Conservation (phyloP, 1,140 invertebrate genomes). For the Mizuhopecten yessoensis region DNA sequence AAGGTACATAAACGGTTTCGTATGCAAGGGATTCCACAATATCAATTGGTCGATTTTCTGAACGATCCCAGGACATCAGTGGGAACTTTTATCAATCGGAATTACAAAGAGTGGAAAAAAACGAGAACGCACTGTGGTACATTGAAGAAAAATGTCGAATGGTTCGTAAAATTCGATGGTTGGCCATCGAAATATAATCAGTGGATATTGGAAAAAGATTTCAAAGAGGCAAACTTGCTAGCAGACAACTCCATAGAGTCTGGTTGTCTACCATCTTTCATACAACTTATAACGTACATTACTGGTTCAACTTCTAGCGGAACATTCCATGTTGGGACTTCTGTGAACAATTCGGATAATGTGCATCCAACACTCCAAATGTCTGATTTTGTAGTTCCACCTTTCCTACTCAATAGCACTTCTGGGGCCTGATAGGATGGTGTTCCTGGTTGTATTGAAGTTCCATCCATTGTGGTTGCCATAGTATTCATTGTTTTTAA, state of each 20-base stretch:
- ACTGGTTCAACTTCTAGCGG: no score
- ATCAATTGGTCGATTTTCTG: constrained; percentile 53
- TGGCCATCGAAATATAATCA: no score
- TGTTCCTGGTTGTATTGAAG: constrained; percentile 49
- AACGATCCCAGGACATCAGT: constrained; percentile 41
- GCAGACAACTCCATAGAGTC: no score
- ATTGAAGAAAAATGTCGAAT: constrained; percentile 57
- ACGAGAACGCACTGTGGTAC: constrained; percentile 50
- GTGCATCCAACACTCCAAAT: not conserved
- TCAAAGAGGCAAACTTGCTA: no score
- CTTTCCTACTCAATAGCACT: not conserved
- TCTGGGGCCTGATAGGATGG: constrained; percentile 57
- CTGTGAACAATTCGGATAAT: not conserved
- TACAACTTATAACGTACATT: no score
- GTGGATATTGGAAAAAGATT: no score
- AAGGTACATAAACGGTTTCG: no score
- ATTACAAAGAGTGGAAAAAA: constrained; percentile 50
- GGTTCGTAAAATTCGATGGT: no score
- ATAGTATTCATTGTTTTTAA: constrained; percentile 58
- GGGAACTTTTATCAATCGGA: constrained; percentile 56
- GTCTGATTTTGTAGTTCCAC: not conserved
- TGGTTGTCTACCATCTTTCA: no score
- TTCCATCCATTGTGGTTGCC: constrained; percentile 51
- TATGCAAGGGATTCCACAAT: constrained; percentile 50
- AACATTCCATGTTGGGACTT: not conserved